phyloP scores from a whole-genome alignment of 2,888 invertebrate species.

The Lordiphosa fenestrarum region DNA sequence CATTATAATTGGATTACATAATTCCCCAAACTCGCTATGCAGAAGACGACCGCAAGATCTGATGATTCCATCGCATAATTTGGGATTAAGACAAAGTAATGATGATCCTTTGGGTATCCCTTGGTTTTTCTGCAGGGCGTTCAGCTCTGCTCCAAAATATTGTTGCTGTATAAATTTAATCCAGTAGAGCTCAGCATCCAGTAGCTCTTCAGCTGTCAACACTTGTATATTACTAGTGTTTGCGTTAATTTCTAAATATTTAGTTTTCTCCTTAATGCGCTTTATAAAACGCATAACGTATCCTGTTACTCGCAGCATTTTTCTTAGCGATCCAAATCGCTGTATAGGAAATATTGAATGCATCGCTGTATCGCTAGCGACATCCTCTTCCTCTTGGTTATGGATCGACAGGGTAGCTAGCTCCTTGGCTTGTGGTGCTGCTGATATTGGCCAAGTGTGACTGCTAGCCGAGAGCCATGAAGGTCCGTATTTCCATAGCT shows the following conservation, averaged over 20 bases:
- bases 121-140: too few species aligned
- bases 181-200: neutral
- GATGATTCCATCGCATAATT: too few species aligned
- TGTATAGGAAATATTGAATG: neutral
- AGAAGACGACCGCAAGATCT: too few species aligned
- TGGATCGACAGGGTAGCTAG: neutral
- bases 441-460: neutral
- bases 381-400: neutral
- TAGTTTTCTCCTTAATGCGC: neutral
- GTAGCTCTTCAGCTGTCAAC: neutral
- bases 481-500: too few species aligned
- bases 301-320: slow-evolving; percentile 1
- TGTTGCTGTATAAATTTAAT: neutral
- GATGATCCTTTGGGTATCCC: too few species aligned
- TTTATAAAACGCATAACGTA: neutral
- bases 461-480: neutral
- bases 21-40: too few species aligned
- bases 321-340: neutral
- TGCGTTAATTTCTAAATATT: neutral
- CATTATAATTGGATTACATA: too few species aligned
- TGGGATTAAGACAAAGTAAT: too few species aligned
- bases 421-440: neutral
- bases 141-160: neutral
- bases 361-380: neutral
- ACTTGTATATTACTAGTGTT: neutral